These are phyloP conservation scores for Cloeon dipterum DNA, from an alignment of 2,888 invertebrate species.

Conservation along the genomic window DNA sequence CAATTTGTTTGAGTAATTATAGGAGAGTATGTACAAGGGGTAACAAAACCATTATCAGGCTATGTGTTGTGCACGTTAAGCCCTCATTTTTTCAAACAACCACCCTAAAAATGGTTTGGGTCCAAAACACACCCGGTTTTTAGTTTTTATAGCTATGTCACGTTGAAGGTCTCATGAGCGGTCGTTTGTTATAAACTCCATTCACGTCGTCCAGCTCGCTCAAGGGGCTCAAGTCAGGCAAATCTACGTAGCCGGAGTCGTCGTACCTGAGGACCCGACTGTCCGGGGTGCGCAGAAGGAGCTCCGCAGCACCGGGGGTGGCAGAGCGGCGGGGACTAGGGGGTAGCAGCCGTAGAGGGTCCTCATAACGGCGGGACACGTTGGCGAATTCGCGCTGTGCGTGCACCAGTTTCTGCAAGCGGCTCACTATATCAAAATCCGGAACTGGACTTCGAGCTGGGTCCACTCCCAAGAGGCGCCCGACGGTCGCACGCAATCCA, in stretches of 20 bases:
- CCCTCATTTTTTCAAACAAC: too few relatives aligned
- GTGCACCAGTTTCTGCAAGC: conserved; percentile 60
- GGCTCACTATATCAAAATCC: conserved; percentile 51
- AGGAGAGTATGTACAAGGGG: too few relatives aligned
- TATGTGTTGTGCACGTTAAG: too few relatives aligned
- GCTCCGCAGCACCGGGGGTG: conserved; percentile 2
- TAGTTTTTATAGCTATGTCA: too few relatives aligned
- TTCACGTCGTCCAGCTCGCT: conserved; percentile 29
- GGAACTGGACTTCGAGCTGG: conserved; percentile 30
- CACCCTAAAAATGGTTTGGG: too few relatives aligned
- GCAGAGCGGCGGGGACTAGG: not conserved
- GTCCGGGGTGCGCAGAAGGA: conserved; percentile 29
- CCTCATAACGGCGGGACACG: conserved; percentile 51
- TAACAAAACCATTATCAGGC: too few relatives aligned
- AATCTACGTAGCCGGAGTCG: conserved; percentile 48
- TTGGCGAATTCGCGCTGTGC: conserved; percentile 73
- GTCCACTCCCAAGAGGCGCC: conserved; percentile 47
- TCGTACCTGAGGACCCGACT: conserved; percentile 30
- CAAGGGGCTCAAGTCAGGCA: conserved; percentile 21
- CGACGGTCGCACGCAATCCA: conserved; percentile 50
- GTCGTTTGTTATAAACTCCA: conserved; percentile 34
- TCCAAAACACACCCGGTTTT: too few relatives aligned
- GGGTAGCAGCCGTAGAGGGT: conserved; percentile 19
- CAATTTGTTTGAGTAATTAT: too few relatives aligned
- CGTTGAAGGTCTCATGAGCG: conserved; percentile 10